Evolutionary conservation across 1,140 invertebrate species (phyloP), one percentile per base, ranked within the genome.

Genomic region (Papilio dardanus): DNA sequence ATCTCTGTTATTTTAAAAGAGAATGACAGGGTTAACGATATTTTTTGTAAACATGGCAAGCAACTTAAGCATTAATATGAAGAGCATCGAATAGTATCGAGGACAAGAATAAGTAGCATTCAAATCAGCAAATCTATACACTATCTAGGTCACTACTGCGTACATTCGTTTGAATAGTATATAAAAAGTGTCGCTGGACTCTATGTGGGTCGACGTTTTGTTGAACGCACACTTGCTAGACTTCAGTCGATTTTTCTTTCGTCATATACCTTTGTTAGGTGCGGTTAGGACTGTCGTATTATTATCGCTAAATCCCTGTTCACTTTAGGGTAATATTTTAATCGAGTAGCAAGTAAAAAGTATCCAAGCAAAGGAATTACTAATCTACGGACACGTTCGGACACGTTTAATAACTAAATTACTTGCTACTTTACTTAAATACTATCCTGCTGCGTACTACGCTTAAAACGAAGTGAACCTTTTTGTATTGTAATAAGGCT

Each of bases 151-250:
- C 42, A 46, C 16, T 46, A 19, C 16, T 46, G 50, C 21, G 50
- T 54, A 54, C 19, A 54, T 54, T 37, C 12, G 42, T 46, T 21
- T 54, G 50, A 46, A 46, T 54, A 54, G 50, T 28, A 24, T 14
- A 54, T 24, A 54, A 54, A 24, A 54, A 54, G 21, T 54, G 50
- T 54, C 50, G 21, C 14, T 54, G 50, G 50, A 54, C 50, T 54
- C 21, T 24, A 54, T 54, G 8, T 54, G 21, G 50, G 50, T 54
- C 50, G 50, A 21, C 4, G 50, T 24, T 54, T 24, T 54, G 50
- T 54, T 54, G 50, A 8, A 54, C 19, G 21, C 19, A 54, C 10
- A 24, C 7, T 54, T 54, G n/a, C 50, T 54, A 54, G n/a, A 54
- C 50, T 54, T 54, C 3, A 24, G 19, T 54, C 50, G 50, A 21